Evolutionary conservation across 2,888 invertebrate species (phyloP), one percentile per base, ranked within the genome.

Genomic region (Platycnemis pennipes): DNA sequence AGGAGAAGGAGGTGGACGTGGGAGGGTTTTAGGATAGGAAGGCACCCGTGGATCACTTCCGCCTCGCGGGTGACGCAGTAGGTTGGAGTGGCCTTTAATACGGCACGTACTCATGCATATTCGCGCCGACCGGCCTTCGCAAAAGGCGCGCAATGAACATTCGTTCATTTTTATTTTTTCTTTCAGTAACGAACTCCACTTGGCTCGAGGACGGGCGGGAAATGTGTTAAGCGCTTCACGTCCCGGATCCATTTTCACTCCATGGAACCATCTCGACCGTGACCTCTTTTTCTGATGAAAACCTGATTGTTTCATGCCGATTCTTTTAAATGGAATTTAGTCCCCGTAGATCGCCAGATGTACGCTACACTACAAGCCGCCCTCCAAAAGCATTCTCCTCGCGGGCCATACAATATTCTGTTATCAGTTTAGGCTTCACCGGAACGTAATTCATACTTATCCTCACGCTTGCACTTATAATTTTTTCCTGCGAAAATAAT

Each of bases 61-160:
- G 77, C 37, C 77, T 77, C 77, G 37, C 37, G 77, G 37, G 37
- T 77, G 77, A 77, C 77, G 77, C 77, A 77, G 77, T 63, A 49
- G 49, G 11, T 49, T 26, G 77, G 63, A n/a, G n/a, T 7, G n/a
- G 63, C 19, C 63, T 26, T 63, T 63, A n/a, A 63, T 5, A 26
- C 22, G 56, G 56, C 56, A 2, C 19, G n/a, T n/a, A 26, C 26
- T 49, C 49, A 49, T 49, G 49, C 49, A 49, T 49, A 19, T 19
- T 1, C 49, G 49, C 49, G 19, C 19, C 49, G 19, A 49, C 49
- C 49, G 11, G 19, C 19, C 49, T 16, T 19, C 49, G 19, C 49
- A 49, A 49, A 63, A 63, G 1, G 63, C 63, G 16, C 63, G 16
- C 63, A 22, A 22, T 63, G 63, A 16, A 63, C 16, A 49, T 49